Evolutionary conservation across 2,888 invertebrate genomes (phyloP), one percentile per base, ranked within the genome.

Genomic region (Bibio marci): DNA sequence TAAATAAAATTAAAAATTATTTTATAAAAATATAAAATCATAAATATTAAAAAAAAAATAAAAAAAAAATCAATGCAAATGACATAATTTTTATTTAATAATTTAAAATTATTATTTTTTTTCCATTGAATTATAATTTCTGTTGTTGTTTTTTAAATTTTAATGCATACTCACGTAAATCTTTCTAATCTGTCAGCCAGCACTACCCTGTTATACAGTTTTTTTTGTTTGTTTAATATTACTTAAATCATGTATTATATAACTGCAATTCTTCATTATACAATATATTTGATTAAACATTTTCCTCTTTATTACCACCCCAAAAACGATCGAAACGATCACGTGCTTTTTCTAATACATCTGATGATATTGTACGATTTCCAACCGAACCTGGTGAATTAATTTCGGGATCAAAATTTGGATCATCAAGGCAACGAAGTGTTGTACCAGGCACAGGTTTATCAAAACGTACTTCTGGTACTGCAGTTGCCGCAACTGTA

Each of bases 311-410:
- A 50, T 66, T 72, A 52, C 76, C 77, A 47, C 80, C 79, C 83
- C 83, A 83, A 61, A 85, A 83, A 54, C 80, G 77, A 61, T 85
- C 85, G 56, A 85, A 83, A 50, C 82, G 76, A 58, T 76, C 79
- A 50, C 82, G 76, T 50, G 83, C 83, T 57, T 77, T 75, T 56
- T 83, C 82, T 47, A 85, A 65, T 44, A 82, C 80, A 55, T 82
- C 81, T 40, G 76, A 69, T 28, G 80, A 77, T 43, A 38, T 32
- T 19, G 40, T 37, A 26, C 32, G 32, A 28, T 22, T 15, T 66
- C 65, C 43, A 31, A 15, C n/a, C n/a, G n/a, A n/a, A n/a, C n/a
- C 41, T 35, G 37, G 43, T 39, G 48, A 40, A 37, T 44, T 37
- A 49, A 42, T 41, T 47, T 48, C 48, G 41, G 46, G 64, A 47